Conservation (phyloP, 1,140 invertebrate genomes). For the Samia ricini region DNA sequence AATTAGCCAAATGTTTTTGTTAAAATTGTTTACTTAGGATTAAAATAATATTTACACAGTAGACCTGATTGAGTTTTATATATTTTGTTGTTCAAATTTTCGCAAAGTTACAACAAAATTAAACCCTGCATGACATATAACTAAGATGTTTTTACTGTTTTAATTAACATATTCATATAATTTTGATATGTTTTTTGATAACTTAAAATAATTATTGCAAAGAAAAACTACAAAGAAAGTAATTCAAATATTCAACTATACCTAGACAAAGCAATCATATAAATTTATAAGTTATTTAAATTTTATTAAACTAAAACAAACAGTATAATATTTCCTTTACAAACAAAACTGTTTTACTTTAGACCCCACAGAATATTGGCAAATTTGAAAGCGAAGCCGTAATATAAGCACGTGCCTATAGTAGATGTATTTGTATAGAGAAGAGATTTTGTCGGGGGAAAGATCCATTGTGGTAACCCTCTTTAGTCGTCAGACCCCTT, state of each 20-base stretch:
- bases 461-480: slow-evolving; percentile 65
- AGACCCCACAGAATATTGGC: slow-evolving; percentile 4
- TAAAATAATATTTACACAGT: background rate
- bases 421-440: slow-evolving; percentile 4
- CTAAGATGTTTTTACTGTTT: too few relatives aligned
- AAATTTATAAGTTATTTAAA: too few relatives aligned
- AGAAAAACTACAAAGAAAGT: too few relatives aligned
- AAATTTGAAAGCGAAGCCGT: slow-evolving; percentile 6
- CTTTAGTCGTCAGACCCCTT: slow-evolving; percentile 40
- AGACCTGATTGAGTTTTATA: background rate
- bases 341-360: background rate
- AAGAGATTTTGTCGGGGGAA: slow-evolving; percentile 55
- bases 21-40: background rate
- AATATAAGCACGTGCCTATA: background rate
- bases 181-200: too few relatives aligned
- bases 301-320: background rate
- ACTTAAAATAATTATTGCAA: too few relatives aligned
- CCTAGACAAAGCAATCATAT: too few relatives aligned
- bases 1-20: background rate
- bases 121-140: background rate
- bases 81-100: background rate
- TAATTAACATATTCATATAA: too few relatives aligned
- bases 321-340: background rate
- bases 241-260: too few relatives aligned
- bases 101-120: background rate